These are phyloP conservation scores for Enoplosus armatus DNA, from an alignment of 2,797 vertebrate genomes.

Conservation along the genomic window DNA sequence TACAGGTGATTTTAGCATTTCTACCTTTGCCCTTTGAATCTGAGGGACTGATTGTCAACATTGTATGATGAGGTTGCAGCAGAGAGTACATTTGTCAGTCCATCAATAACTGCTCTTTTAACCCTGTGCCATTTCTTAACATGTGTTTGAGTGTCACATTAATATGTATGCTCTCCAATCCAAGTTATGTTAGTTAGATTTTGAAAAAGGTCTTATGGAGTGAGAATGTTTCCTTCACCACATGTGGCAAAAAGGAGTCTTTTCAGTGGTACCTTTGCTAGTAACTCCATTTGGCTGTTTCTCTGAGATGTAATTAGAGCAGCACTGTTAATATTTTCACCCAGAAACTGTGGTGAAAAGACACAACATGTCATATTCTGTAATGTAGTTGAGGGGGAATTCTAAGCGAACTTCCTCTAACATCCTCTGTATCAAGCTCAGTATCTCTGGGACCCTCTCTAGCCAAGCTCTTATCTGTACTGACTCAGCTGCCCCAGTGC, in stretches of 20 bases:
- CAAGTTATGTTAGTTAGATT: slow-evolving; percentile 7
- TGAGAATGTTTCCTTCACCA: slow-evolving; percentile 5
- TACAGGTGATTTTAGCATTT: not conserved
- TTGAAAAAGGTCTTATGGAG: not conserved
- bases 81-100: too few relatives aligned
- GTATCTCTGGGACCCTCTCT: slow-evolving; percentile 72
- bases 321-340: slow-evolving; percentile 7
- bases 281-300: not conserved
- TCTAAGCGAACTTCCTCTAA: slow-evolving; percentile 62
- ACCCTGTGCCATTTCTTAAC: not conserved
- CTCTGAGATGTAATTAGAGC: slow-evolving; percentile 9
- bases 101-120: not conserved
- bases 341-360: slow-evolving; percentile 20
- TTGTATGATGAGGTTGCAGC: not conserved
- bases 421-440: slow-evolving; percentile 66
- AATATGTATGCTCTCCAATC: not conserved
- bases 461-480: slow-evolving; percentile 81
- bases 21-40: not conserved
- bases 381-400: slow-evolving; percentile 34
- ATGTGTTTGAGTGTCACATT: not conserved
- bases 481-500: slow-evolving; percentile 83
- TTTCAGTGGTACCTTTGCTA: not conserved
- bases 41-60: too few relatives aligned
- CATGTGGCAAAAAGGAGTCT: not conserved
- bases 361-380: not conserved